Evolutionary conservation across 2,113 vertebrate species (phyloP).

Genomic region (Marcusenius ussheri): DNA sequence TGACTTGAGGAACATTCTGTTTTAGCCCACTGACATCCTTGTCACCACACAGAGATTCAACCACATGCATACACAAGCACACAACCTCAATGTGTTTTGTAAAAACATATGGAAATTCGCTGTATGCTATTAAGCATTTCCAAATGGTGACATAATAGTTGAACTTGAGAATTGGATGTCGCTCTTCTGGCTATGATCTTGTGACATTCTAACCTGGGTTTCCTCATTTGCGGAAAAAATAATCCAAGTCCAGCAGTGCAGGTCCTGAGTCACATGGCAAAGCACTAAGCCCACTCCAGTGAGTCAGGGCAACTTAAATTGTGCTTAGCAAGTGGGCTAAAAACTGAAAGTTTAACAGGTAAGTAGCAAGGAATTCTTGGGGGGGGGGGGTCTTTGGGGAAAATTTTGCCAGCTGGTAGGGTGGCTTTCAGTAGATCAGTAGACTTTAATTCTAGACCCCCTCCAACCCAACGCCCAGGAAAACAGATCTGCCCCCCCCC

Average conservation of each 20-base stretch:
- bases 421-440: not conserved
- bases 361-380: not conserved
- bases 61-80: not conserved
- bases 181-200: not conserved
- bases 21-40: not conserved
- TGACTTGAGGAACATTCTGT: not conserved
- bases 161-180: not conserved
- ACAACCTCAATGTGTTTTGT: not conserved
- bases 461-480: not conserved
- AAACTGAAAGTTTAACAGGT: not conserved
- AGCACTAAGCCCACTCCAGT: not conserved
- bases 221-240: not conserved
- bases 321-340: not conserved
- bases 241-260: not conserved
- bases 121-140: not conserved
- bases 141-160: not conserved
- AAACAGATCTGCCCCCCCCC: not conserved
- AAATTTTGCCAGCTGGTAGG: not conserved
- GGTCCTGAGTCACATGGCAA: not conserved
- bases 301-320: not conserved
- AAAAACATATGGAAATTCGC: not conserved
- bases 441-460: not conserved
- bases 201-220: not conserved
- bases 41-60: not conserved
- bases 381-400: not conserved